A percentile compares a stretch with the other conserved stretches of the same genome.
phyloP scores from a whole-genome alignment of 2,797 vertebrate genomes.

The Linurgus olivaceus region DNA sequence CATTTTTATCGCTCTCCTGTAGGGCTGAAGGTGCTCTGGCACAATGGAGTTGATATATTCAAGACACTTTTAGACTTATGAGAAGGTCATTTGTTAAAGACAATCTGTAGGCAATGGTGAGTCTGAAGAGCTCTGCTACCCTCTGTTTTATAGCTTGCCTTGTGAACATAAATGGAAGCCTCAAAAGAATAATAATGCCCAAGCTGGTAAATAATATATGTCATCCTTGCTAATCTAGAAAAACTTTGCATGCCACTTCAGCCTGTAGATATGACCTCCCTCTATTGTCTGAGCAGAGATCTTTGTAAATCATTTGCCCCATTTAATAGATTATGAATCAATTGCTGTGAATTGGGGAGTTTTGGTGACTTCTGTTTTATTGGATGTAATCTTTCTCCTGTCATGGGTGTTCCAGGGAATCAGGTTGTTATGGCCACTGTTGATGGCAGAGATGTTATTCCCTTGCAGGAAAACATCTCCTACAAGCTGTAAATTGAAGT shows the following conservation, averaged over 20 bases:
- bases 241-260: background rate
- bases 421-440: background rate
- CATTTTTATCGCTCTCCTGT: conserved; percentile 44
- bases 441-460: conserved; percentile 20
- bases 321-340: conserved; percentile 42
- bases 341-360: background rate
- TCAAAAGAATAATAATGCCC: conserved; percentile 29
- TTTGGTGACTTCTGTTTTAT: conserved; percentile 48
- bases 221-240: conserved; percentile 26
- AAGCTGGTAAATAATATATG: conserved; percentile 16
- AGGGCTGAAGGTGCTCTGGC: conserved; percentile 29
- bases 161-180: background rate
- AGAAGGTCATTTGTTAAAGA: conserved; percentile 49
- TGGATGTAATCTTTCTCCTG: conserved; percentile 55
- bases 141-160: background rate
- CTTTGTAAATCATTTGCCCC: conserved; percentile 53
- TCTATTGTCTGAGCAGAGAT: conserved; percentile 3
- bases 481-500: conserved; percentile 40
- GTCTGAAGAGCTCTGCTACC: background rate
- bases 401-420: conserved; percentile 7
- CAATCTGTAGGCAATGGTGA: background rate
- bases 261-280: background rate
- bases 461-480: conserved; percentile 11
- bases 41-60: conserved; percentile 54
- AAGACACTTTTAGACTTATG: background rate